These are phyloP conservation scores for Drosophila sucinea DNA, from an alignment of 1,140 invertebrate species.

Conservation along the genomic window DNA sequence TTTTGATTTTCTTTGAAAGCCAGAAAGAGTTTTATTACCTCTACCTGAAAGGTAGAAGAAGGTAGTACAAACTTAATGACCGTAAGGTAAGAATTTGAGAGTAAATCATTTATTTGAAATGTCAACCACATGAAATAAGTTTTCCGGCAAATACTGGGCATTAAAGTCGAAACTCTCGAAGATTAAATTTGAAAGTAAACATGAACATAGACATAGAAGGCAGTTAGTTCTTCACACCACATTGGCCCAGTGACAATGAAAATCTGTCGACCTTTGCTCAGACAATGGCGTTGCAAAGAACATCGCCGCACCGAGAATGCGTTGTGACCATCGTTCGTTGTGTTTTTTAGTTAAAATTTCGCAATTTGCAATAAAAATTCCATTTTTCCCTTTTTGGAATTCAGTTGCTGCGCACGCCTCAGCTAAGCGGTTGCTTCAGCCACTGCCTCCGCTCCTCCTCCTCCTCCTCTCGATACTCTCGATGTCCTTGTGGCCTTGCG, in stretches of 20 bases:
- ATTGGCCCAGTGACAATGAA: constrained; percentile 67
- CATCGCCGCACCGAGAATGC: constrained; percentile 16
- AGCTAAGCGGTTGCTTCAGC: constrained; percentile 28
- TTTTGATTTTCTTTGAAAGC: not conserved
- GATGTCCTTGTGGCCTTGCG: constrained; percentile 51
- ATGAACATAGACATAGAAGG: not conserved
- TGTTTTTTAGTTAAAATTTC: constrained; percentile 76
- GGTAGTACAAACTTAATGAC: constrained; percentile 52
- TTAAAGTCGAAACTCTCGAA: not conserved
- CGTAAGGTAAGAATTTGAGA: constrained; percentile 33
- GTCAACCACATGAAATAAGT: not conserved
- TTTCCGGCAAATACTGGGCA: not conserved
- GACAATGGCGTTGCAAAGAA: constrained; percentile 28
- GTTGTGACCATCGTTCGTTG: constrained; percentile 32
- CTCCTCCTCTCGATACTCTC: constrained; percentile 10
- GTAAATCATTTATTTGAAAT: constrained; percentile 12
- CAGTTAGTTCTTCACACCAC: constrained; percentile 44
- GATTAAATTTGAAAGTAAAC: not conserved
- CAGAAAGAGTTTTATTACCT: constrained; percentile 51
- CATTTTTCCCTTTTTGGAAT: constrained; percentile 77
- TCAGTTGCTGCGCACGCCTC: constrained; percentile 47
- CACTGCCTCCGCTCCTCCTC: constrained; percentile 8
- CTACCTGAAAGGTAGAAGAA: constrained; percentile 17
- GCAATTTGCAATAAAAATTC: constrained; percentile 82
- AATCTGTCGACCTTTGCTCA: constrained; percentile 52